These are phyloP conservation scores for Lycophotia porphyrea DNA, from an alignment of 2,888 invertebrate genomes.

Conservation along the genomic window DNA sequence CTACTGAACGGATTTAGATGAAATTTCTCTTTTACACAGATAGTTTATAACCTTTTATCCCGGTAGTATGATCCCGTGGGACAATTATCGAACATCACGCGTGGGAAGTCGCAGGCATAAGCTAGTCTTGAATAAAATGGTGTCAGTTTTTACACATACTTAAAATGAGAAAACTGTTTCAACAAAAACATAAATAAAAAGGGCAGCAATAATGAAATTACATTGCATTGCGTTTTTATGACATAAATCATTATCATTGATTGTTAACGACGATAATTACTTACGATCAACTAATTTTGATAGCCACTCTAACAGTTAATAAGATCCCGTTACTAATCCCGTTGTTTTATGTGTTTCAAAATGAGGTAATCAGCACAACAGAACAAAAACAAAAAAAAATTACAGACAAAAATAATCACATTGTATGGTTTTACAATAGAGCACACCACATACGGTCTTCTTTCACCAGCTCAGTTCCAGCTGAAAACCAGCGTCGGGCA, in stretches of 20 bases:
- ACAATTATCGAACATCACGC: too few relatives aligned
- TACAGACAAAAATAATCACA: neutral
- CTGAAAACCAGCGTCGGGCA: too few relatives aligned
- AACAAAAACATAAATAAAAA: neutral
- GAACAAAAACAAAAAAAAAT: neutral
- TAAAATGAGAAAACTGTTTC: neutral
- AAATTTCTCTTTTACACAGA: too few relatives aligned
- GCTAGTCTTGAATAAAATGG: neutral
- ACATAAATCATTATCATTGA: neutral
- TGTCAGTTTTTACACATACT: neutral
- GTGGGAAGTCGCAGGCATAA: too few relatives aligned
- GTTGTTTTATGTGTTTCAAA: neutral
- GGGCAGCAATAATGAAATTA: neutral
- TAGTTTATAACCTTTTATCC: too few relatives aligned
- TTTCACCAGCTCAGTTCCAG: too few relatives aligned
- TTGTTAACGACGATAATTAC: neutral
- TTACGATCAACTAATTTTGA: neutral
- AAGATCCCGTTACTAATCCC: neutral
- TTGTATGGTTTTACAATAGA: conserved; percentile 16
- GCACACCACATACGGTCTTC: neutral
- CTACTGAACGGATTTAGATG: too few relatives aligned
- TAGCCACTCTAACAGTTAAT: neutral
- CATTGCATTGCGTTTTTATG: neutral
- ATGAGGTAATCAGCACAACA: neutral
- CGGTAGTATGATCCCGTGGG: too few relatives aligned